Base-by-base conservation (phyloP, 2,113 vertebrate genomes). In the Megaceryle torquata region DNA sequence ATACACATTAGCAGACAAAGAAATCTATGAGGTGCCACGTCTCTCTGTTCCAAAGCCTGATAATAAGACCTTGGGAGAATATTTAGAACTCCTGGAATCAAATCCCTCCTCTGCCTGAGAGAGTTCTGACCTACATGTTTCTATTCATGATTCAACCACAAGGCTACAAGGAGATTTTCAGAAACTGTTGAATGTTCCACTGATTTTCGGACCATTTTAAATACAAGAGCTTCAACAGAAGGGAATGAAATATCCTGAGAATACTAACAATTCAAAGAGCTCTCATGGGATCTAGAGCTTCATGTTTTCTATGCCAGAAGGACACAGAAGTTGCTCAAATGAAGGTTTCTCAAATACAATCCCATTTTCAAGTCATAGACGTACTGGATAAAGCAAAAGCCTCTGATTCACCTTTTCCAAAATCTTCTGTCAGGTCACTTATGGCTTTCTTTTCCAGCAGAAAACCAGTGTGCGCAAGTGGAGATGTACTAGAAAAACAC, bases 121-220 rank as follows among this genome's bases (percentile, higher is more conserved):
- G 44, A 83, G 33, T 59, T 86, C 3, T 54, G 71, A 83, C 68
- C 41, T 44, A 54, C 24, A 25, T 50, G 51, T 75, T 92, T 86
- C 65, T 50, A 29, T 17, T 83, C 51, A 20, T 14, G 41, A 65
- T 67, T 90, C 46, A 59, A 39, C 17, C 37, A 69, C n/a, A 74
- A 43, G 77, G 39, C 68, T 77, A 54, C 6, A 10, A 16, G 29
- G 13, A 83, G 10, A 33, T 65, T 72, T 75, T 80, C 50, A 63
- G 7, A 15, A 72, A 61, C 13, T 15, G 9, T 5, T 50, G n/a
- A 91, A 50, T 11, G 19, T 28, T 86, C 46, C 60, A 54, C 39
- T 61, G 63, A 69, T 82, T 88, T 94, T 82, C 79, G 88, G 78
- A 72, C 20, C 74, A 67, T 80, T 56, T 85, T 72, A 80, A 86